These are phyloP conservation scores for Sigmodon hispidus DNA, from an alignment of 2,113 vertebrate genomes.

Conservation along the genomic window DNA sequence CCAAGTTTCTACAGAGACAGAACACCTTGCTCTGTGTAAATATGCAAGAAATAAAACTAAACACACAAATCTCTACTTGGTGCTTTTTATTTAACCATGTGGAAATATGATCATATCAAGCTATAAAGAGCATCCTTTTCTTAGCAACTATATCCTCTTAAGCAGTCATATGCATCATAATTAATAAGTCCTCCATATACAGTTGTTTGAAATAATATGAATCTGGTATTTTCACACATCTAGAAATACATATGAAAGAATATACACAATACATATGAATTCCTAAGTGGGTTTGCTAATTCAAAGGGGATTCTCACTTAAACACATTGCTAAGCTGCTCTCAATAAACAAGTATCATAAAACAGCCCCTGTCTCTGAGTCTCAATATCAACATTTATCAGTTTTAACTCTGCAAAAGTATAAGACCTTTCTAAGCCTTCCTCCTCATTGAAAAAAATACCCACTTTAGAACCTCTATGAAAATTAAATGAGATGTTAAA, in stretches of 20 bases:
- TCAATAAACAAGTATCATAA: not conserved
- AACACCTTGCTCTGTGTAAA: not conserved
- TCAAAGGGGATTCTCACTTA: not conserved
- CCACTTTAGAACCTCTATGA: not conserved
- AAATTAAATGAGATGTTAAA: slow-evolving; percentile 10
- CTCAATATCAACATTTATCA: not conserved
- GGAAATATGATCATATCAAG: not conserved
- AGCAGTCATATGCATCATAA: not conserved
- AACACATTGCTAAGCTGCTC: not conserved
- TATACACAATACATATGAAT: not conserved
- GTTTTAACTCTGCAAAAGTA: not conserved
- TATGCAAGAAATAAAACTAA: not conserved
- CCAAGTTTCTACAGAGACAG: not conserved
- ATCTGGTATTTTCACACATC: not conserved
- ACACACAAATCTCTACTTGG: not conserved
- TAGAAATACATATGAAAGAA: not conserved
- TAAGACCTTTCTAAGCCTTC: not conserved
- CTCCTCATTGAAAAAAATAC: not conserved
- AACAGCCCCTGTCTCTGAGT: not conserved
- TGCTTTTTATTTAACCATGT: not conserved
- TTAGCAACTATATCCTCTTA: not conserved
- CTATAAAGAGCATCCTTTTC: not conserved
- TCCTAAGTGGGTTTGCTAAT: not conserved
- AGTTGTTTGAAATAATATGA: slow-evolving; percentile 28
- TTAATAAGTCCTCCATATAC: not conserved